Evolutionary conservation across 2,797 vertebrate species (phyloP), one percentile per base, ranked within the genome.

Genomic region (Myotis daubentonii): DNA sequence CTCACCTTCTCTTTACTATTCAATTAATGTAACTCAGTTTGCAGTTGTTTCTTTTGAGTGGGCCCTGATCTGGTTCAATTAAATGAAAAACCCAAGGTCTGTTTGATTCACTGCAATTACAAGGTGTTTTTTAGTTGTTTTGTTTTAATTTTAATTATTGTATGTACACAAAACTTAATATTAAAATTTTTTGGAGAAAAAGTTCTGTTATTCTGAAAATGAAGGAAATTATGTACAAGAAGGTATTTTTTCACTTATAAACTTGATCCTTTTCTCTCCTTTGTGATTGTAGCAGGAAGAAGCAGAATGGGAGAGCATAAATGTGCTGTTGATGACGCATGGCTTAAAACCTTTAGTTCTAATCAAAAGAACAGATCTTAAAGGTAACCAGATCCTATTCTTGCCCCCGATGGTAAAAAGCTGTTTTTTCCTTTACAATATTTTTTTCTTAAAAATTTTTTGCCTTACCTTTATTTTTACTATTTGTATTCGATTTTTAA

Each of bases 261-360:
- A 65, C 12, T 71, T 94, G 30, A 7, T 28, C 16, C 55, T 91
- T 80, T 94, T 92, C 15, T 55, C 8, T 93, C 60, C 49, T 94
- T 95, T 96, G 7, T 81, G n/a, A 0, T 72, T 95, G 20, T 97
- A 99, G 98, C 98, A 98, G 97, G 99, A 99, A 93, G 98, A 98
- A 97, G 97, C 97, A 8, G 98, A 99, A 84, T 99, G 99, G 99
- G 98, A 99, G 12, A 97, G 94, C 1, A 89, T 99, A 68, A 99
- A 99, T 91, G 97, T 98, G 60, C 92, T 98, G 0, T 97, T 99
- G 92, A 97, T 97, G 97, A 98, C 87, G 5, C 99, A 97, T 65
- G 99, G 99, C 0, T 98, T 99, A 93, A 98, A 98, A 91, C 98
- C 99, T 0, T 98, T 99, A 86, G 96, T 68, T n/a, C 97, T 99